A percentile compares a stretch with the other conserved stretches of the same genome.
Evolutionary conservation across 2,888 invertebrate genomes (phyloP).

Genomic region (Xiphydria camelus): DNA sequence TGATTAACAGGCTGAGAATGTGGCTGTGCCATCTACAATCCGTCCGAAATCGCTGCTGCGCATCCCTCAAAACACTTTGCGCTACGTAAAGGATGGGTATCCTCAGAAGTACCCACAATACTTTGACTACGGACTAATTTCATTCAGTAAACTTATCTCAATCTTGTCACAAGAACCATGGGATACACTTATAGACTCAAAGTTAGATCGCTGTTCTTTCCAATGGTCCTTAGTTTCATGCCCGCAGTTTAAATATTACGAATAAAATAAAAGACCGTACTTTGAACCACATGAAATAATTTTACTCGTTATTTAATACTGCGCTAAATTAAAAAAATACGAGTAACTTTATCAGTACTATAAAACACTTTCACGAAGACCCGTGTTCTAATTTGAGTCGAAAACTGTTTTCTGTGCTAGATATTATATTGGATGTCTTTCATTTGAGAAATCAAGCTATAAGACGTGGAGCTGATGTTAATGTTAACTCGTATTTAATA

Average conservation of each 20-base stretch:
- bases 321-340: background rate
- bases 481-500: too few relatives aligned
- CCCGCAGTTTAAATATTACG: too few relatives aligned
- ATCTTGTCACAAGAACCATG: background rate
- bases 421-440: too few relatives aligned
- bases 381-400: too few relatives aligned
- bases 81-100: constrained; percentile 27
- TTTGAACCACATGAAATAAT: too few relatives aligned
- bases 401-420: too few relatives aligned
- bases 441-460: too few relatives aligned
- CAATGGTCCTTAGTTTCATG: too few relatives aligned
- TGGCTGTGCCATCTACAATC: constrained; percentile 58
- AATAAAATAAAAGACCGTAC: too few relatives aligned
- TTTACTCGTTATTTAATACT: background rate
- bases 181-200: background rate
- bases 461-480: too few relatives aligned
- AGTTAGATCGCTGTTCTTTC: background rate
- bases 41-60: constrained; percentile 55
- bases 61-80: constrained; percentile 53
- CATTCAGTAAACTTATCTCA: constrained; percentile 1
- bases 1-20: constrained; percentile 57
- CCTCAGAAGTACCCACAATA: background rate
- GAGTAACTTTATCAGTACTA: background rate
- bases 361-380: too few relatives aligned
- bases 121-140: background rate